Evolutionary conservation across 2,797 vertebrate genomes (phyloP).

Genomic region (Eulemur mongoz): DNA sequence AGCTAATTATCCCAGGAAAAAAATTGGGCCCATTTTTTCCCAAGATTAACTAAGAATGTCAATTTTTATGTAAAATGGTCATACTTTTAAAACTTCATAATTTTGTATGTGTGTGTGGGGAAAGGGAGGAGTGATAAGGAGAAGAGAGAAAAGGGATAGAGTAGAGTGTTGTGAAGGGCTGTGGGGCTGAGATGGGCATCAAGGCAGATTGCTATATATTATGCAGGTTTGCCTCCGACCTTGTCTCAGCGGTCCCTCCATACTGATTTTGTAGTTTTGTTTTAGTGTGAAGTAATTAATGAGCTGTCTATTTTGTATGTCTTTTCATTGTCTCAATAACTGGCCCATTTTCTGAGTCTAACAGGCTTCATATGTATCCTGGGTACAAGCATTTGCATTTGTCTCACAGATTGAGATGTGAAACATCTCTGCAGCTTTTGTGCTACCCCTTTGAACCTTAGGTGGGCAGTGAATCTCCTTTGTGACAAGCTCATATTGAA

Average conservation of each 20-base stretch:
- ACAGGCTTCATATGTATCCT: not conserved
- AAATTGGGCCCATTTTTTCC: not conserved
- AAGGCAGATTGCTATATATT: not conserved
- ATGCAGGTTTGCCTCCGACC: not conserved
- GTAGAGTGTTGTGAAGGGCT: not conserved
- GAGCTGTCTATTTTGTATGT: not conserved
- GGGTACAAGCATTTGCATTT: not conserved
- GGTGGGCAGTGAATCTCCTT: constrained; percentile 69
- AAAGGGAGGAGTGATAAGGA: not conserved
- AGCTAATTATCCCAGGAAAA: not conserved
- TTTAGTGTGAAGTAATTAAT: not conserved
- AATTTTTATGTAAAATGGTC: not conserved
- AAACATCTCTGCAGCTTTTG: constrained; percentile 9
- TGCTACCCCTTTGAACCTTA: constrained; percentile 22
- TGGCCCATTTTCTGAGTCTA: not conserved
- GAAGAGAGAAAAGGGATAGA: not conserved
- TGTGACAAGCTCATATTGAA: constrained; percentile 61
- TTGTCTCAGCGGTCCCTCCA: not conserved
- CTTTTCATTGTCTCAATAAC: not conserved
- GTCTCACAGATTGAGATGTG: constrained; percentile 53
- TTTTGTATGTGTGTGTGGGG: not conserved
- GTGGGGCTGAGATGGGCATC: not conserved
- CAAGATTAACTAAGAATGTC: not conserved
- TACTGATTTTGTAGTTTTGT: not conserved
- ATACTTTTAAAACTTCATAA: not conserved